Percentiles rank a stretch among this genome's conserved stretches.
These are phyloP conservation scores for Nymphalis io DNA, from an alignment of 1,140 invertebrate genomes.

Conservation along the genomic window DNA sequence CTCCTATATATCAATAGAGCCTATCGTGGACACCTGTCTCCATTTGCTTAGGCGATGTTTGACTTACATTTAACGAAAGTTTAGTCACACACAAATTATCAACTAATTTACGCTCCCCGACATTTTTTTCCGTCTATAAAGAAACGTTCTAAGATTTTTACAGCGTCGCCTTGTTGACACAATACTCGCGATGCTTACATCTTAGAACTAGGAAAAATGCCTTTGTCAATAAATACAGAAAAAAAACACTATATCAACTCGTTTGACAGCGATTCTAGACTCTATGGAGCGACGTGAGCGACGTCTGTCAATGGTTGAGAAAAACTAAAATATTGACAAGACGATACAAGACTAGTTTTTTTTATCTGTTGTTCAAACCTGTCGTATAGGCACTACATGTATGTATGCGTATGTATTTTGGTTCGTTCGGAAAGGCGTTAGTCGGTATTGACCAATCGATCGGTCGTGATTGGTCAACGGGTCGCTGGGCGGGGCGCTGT, in stretches of 20 bases:
- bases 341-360: background rate
- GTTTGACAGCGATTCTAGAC: constrained; percentile 30
- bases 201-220: constrained; percentile 45
- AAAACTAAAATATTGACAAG: constrained; percentile 2
- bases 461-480: constrained; percentile 63
- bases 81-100: constrained; percentile 78
- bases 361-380: background rate
- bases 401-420: constrained; percentile 25
- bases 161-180: constrained; percentile 52
- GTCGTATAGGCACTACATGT: constrained; percentile 7
- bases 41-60: constrained; percentile 78
- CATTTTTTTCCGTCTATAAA: constrained; percentile 66
- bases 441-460: constrained; percentile 69
- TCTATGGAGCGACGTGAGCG: constrained; percentile 18
- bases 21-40: constrained; percentile 75
- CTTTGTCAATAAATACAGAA: constrained; percentile 49
- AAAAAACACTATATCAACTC: constrained; percentile 39
- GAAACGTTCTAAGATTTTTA: constrained; percentile 68
- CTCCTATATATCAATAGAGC: constrained; percentile 71
- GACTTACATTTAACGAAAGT: constrained; percentile 76
- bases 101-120: constrained; percentile 75
- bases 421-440: constrained; percentile 55
- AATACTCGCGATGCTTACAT: constrained; percentile 49
- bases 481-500: constrained; percentile 60
- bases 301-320: background rate